Conservation (phyloP, 1,140 invertebrate species). For the Drosophila pachea region DNA sequence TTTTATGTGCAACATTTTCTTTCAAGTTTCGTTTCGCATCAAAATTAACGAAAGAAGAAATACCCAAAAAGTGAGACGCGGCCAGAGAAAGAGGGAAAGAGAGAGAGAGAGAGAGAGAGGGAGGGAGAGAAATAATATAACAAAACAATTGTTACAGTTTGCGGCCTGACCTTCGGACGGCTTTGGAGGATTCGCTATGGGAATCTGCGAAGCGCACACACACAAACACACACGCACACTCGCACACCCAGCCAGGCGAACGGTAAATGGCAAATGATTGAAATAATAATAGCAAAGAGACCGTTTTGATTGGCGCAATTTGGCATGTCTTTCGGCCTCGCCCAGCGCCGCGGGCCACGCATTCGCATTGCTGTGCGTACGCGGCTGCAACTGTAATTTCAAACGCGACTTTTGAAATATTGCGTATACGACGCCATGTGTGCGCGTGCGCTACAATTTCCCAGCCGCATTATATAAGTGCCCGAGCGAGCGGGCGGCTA, state of each 20-base stretch:
- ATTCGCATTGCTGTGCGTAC: constrained; percentile 70
- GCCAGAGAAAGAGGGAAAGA: too few relatives aligned
- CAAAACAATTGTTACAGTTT: constrained; percentile 43
- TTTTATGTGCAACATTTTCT: constrained; percentile 64
- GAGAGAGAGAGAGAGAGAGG: too few relatives aligned
- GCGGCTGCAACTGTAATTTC: constrained; percentile 64
- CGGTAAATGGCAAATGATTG: background rate
- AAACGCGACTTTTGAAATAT: constrained; percentile 63
- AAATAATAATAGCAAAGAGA: constrained; percentile 1
- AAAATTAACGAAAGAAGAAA: constrained; percentile 2
- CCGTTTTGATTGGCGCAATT: constrained; percentile 29
- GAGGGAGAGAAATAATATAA: too few relatives aligned
- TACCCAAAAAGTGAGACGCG: background rate
- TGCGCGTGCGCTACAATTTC: constrained; percentile 61
- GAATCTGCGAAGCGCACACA: constrained; percentile 4
- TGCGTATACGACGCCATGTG: constrained; percentile 62
- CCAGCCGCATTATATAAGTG: constrained; percentile 59
- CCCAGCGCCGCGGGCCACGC: constrained; percentile 30
- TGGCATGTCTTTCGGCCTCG: constrained; percentile 33
- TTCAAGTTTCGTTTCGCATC: constrained; percentile 36
- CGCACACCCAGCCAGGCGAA: constrained; percentile 38
- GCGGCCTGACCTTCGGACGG: constrained; percentile 29
- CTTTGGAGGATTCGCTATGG: constrained; percentile 14
- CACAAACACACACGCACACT: background rate
- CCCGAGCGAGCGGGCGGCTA: constrained; percentile 8